Evolutionary conservation across 2,113 vertebrate genomes (phyloP), one percentile per base, ranked within the genome.

Genomic region (Macrotis lagotis): DNA sequence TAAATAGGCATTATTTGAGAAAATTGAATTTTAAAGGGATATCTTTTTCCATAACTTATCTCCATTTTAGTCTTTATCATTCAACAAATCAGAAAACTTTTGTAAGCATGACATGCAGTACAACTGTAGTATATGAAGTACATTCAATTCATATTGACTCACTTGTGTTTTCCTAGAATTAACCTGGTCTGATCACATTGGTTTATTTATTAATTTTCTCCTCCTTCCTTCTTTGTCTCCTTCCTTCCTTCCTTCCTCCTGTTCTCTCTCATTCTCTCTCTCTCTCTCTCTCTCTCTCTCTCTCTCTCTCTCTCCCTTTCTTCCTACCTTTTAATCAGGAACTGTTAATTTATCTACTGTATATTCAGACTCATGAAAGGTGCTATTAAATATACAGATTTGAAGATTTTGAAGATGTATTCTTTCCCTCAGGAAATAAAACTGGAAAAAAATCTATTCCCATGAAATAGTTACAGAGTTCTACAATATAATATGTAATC

Each of bases 221-320:
- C 2, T 83, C 44, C n/a, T 19, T 83, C 44, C 66, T 66, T 66
- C 14, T 16, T 66, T 12, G 28, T 10, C 55, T 31, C 10, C 53
- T 59, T 59, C 53, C 10, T 28, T 59, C 6, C 53, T 2, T 26
- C 59, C 4, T 19, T 31, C 12, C 31, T 12, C 9, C 0, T 1
- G 3, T 37, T 2, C n/a, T 22, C 8, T 1, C 66, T 2, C 22
- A 3, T 0, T n/a, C 19, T 14, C 31, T n/a, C 12, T 7, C 10
- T 66, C 7, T 4, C 10, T 37, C 16, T 3, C 31, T 3, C 31
- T 28, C 14, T 31, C 37, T 1, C 31, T n/a, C 6, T 14, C 31
- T 66, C 6, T 8, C 55, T 66, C 12, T 7, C 53, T 8, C 28
- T 9, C 10, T 4, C 16, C 3, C 4, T 16, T 37, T 31, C 12